These are phyloP conservation scores for Malurus elegans DNA, from an alignment of 2,113 vertebrate species.

Conservation along the genomic window DNA sequence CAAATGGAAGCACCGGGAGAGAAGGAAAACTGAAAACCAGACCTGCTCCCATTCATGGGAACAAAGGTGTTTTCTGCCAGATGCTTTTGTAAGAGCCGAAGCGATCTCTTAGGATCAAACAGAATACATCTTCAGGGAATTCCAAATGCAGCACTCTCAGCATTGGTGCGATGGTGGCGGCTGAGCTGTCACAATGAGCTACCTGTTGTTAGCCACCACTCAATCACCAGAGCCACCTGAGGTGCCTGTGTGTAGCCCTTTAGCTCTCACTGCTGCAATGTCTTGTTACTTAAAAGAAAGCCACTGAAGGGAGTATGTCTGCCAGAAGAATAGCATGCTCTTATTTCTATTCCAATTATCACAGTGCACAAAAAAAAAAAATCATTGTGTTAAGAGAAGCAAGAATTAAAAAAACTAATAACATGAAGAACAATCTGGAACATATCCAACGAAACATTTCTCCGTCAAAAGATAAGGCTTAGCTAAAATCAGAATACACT, in stretches of 20 bases:
- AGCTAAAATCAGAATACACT: background rate
- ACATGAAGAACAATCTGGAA: background rate
- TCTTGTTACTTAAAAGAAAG: constrained; percentile 32
- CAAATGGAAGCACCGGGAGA: background rate
- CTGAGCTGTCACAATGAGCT: constrained; percentile 13
- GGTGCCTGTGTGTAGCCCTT: constrained; percentile 44
- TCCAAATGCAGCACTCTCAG: background rate
- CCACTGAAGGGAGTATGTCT: constrained; percentile 3
- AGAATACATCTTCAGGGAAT: background rate
- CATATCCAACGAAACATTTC: background rate
- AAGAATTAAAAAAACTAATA: background rate
- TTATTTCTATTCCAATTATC: background rate
- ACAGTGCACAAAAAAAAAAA: background rate
- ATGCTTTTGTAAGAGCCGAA: background rate
- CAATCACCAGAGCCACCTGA: constrained; percentile 34
- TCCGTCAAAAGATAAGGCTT: background rate
- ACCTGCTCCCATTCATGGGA: background rate
- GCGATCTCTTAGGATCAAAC: background rate
- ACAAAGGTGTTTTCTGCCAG: background rate
- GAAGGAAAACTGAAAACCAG: background rate
- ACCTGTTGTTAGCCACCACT: background rate
- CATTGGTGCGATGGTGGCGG: rapidly evolving
- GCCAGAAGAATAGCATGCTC: background rate
- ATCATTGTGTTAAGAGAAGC: background rate
- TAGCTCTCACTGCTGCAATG: constrained; percentile 31